phyloP scores from a whole-genome alignment of 2,888 invertebrate genomes.

The Nephrotoma guestfalica region DNA sequence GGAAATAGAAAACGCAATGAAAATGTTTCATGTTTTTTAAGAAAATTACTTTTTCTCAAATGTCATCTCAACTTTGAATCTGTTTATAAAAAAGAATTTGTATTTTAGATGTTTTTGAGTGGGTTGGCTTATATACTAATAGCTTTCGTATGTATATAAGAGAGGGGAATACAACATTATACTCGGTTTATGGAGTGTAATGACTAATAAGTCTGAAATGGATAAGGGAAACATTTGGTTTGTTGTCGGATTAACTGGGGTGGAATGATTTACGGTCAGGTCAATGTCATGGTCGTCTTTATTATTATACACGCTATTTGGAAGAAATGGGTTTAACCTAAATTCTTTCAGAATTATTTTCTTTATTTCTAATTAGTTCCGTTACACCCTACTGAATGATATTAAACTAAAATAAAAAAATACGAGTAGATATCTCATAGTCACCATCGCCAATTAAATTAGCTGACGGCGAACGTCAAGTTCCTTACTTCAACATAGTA shows the following conservation, averaged over 20 bases:
- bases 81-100: background rate
- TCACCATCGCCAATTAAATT: too few relatives aligned
- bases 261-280: background rate
- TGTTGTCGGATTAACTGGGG: background rate
- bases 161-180: background rate
- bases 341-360: too few relatives aligned
- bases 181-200: background rate
- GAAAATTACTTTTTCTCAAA: background rate
- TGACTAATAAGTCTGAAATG: background rate
- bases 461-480: too few relatives aligned
- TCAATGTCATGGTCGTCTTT: background rate
- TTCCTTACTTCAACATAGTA: too few relatives aligned
- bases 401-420: too few relatives aligned
- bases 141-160: background rate
- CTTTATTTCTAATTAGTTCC: too few relatives aligned
- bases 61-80: background rate
- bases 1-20: background rate
- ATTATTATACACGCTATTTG: background rate
- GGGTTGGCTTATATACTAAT: background rate
- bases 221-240: background rate
- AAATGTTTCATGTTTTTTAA: background rate
- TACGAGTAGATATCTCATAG: too few relatives aligned
- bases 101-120: background rate
- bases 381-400: too few relatives aligned
- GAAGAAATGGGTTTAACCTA: too few relatives aligned